phyloP scores from a whole-genome alignment of 2,113 vertebrate genomes.

The Prochilodus magdalenae region DNA sequence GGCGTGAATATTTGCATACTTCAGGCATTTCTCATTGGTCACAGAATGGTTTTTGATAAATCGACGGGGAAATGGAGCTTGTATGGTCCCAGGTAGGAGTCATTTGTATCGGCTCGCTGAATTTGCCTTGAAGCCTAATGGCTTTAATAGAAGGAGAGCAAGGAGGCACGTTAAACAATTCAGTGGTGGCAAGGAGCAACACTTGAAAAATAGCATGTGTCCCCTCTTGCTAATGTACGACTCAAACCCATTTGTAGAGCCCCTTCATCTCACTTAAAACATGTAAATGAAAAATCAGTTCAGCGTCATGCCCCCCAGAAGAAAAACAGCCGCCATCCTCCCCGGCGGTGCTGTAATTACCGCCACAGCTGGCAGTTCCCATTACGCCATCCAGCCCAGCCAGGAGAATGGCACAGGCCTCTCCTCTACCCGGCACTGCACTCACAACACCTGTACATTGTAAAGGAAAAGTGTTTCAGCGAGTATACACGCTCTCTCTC shows the following conservation, averaged over 20 bases:
- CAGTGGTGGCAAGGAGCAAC: conserved; percentile 48
- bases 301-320: conserved; percentile 67
- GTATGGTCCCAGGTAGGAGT: conserved; percentile 21
- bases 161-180: conserved; percentile 41
- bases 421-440: conserved; percentile 21
- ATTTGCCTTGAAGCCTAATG: conserved; percentile 45
- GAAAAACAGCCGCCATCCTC: conserved; percentile 74
- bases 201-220: conserved; percentile 53
- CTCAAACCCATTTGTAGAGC: conserved; percentile 59
- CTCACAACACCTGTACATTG: conserved; percentile 75
- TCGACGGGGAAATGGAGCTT: conserved; percentile 35
- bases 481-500: conserved; percentile 16
- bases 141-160: conserved; percentile 46
- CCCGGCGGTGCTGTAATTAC: conserved; percentile 72
- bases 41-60: conserved; percentile 34
- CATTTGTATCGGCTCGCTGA: conserved; percentile 42
- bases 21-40: conserved; percentile 24
- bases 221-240: conserved; percentile 50
- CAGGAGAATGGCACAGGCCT: conserved; percentile 48
- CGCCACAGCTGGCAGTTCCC: conserved; percentile 79
- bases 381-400: conserved; percentile 70
- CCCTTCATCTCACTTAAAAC: conserved; percentile 71
- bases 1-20: conserved; percentile 16
- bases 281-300: conserved; percentile 72
- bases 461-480: conserved; percentile 66